Conservation (phyloP, 2,113 vertebrate genomes). For the Neofelis nebulosa region DNA sequence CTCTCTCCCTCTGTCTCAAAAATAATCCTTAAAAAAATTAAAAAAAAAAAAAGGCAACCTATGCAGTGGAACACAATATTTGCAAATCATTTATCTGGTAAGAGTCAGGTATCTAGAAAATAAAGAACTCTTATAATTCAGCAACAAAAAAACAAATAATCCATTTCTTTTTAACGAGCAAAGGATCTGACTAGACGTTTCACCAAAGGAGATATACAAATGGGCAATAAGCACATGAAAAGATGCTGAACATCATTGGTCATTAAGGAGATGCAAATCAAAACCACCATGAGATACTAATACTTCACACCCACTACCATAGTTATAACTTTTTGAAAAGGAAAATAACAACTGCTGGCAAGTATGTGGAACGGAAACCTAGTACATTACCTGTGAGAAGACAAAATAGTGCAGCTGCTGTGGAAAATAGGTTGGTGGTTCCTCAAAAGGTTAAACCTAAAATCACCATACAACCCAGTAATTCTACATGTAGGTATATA, state of each 20-base stretch:
- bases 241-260: not conserved
- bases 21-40: not conserved
- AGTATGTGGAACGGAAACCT: not conserved
- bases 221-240: not conserved
- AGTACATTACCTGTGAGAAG: not conserved
- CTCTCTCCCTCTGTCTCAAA: no score
- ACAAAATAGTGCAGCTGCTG: not conserved
- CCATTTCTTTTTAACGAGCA: not conserved
- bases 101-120: not conserved
- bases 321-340: not conserved
- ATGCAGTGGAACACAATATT: not conserved
- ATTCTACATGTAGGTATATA: not conserved
- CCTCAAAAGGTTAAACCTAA: not conserved
- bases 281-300: not conserved
- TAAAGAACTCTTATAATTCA: not conserved
- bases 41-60: not conserved
- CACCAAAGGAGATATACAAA: conserved; percentile 7
- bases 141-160: not conserved
- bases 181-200: not conserved
- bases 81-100: not conserved
- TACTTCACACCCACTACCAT: not conserved
- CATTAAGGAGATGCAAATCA: not conserved
- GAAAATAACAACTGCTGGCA: not conserved
- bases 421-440: not conserved
- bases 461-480: not conserved